Base-by-base conservation (phyloP, 2,797 vertebrate genomes). In the Eulemur rubriventer region DNA sequence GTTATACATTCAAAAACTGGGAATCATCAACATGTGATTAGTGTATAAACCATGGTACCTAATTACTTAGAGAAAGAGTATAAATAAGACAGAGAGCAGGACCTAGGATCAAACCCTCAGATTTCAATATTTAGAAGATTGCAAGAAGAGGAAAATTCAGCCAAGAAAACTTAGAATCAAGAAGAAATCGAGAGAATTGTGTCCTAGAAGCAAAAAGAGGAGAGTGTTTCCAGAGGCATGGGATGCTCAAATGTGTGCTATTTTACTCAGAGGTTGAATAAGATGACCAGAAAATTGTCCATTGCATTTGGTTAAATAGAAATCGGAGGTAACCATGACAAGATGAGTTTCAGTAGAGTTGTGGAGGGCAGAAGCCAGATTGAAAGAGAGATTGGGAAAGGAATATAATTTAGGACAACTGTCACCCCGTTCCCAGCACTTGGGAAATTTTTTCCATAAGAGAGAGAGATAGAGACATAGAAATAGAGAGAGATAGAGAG, bases 61-160 rank as follows among this genome's bases (percentile, higher is more conserved):
- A 91, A 38, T 92, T 76, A 95, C 89, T 88, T 14, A 87, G 78
- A 94, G 41, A 83, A 96, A 89, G 28, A 91, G 28, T 65, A n/a
- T 69, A 38, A 89, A 84, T 72, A 90, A 16, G 79, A 1, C 1
- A 72, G 81, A 63, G 52, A 78, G 0, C 89, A 93, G 79, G 18
- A 30, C 50, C 52, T 90, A 30, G 16, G 9, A 91, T 41, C 6
- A 69, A 69, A 2, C 55, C 38, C 48, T 67, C 7, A 91, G 38
- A 63, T 78, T 88, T 82, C 38, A 28, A 48, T 87, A 52, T 43
- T 81, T 79, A 57, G 41, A 92, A 63, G 35, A 83, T 2, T 75
- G 16, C 13, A 84, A 83, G 24, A 72, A 2, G 38, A 84, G 46
- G 11, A 79, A 89, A 35, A 73, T 28, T 6, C 7, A 81, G 50